A percentile compares a stretch with the other conserved stretches of the same genome.
These are phyloP conservation scores for Andrena dorsata DNA, from an alignment of 2,888 invertebrate genomes.

Conservation along the genomic window DNA sequence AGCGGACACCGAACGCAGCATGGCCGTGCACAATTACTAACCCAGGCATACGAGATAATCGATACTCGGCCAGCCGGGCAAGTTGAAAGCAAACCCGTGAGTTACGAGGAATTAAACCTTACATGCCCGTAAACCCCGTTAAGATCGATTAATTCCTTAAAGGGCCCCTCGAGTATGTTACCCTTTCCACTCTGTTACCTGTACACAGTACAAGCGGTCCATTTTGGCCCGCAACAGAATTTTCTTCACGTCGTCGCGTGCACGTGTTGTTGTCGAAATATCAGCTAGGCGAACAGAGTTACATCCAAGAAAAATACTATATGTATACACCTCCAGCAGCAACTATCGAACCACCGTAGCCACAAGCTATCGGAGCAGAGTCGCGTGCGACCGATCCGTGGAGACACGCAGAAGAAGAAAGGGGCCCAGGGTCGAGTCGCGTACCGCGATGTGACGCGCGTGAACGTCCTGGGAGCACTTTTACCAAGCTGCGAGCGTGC, in stretches of 20 bases:
- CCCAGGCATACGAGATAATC: slow-evolving; percentile 48
- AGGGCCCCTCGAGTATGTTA: background rate
- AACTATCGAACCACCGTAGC: background rate
- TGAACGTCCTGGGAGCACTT: slow-evolving; percentile 31
- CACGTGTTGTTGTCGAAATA: background rate
- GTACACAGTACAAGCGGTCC: background rate
- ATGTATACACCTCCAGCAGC: background rate
- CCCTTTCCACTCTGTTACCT: slow-evolving; percentile 8
- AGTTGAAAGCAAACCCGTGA: slow-evolving; percentile 46
- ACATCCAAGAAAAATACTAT: too few relatives aligned
- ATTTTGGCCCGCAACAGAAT: background rate
- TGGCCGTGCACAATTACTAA: slow-evolving; percentile 46
- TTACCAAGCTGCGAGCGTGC: slow-evolving; percentile 45
- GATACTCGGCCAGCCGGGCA: slow-evolving; percentile 33
- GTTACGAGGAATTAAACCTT: slow-evolving; percentile 33
- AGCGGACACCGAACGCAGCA: slow-evolving; percentile 24
- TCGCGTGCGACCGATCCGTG: slow-evolving; percentile 9
- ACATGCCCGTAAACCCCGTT: slow-evolving; percentile 29
- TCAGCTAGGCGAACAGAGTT: too few relatives aligned
- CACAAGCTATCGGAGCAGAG: background rate
- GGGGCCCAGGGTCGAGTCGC: background rate
- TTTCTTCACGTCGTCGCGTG: background rate
- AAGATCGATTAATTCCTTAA: slow-evolving; percentile 44
- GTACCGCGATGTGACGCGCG: slow-evolving; percentile 49
- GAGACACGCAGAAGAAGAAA: background rate